Conservation (phyloP, 2,113 vertebrate species). For the Hydrolagus affinis region DNA sequence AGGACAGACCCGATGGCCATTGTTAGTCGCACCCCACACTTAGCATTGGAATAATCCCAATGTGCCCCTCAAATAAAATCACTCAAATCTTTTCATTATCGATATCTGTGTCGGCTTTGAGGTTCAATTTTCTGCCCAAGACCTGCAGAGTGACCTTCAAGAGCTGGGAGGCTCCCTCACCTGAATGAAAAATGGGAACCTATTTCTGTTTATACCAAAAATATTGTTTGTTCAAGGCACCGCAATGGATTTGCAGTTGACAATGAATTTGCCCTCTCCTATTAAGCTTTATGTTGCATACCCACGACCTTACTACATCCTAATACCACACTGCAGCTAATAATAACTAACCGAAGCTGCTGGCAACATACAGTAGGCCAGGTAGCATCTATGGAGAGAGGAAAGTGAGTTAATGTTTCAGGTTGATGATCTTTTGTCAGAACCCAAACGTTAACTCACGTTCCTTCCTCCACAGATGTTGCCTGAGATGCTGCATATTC, state of each 20-base stretch:
- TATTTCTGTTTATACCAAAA: constrained; percentile 1
- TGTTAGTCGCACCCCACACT: neutral
- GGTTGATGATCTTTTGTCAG: too few relatives aligned
- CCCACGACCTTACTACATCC: too few relatives aligned
- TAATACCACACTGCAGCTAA: too few relatives aligned
- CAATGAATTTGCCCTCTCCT: too few relatives aligned
- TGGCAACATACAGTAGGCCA: too few relatives aligned
- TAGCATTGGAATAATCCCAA: neutral
- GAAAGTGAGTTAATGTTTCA: too few relatives aligned
- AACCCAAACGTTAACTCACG: neutral
- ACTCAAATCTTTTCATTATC: too few relatives aligned
- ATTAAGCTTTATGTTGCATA: neutral
- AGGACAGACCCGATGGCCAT: too few relatives aligned
- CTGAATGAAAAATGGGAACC: neutral
- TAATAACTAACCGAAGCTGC: too few relatives aligned
- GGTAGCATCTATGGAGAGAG: too few relatives aligned
- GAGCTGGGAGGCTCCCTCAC: neutral
- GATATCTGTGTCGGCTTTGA: neutral
- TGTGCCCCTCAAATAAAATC: too few relatives aligned
- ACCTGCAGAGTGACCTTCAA: neutral
- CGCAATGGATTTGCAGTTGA: neutral
- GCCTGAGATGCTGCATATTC: neutral
- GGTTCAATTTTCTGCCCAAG: neutral
- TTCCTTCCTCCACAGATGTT: neutral
- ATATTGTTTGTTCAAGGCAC: neutral